Evolutionary conservation across 2,888 invertebrate species (phyloP), one percentile per base, ranked within the genome.

Genomic region (Melinopterus prodromus): DNA sequence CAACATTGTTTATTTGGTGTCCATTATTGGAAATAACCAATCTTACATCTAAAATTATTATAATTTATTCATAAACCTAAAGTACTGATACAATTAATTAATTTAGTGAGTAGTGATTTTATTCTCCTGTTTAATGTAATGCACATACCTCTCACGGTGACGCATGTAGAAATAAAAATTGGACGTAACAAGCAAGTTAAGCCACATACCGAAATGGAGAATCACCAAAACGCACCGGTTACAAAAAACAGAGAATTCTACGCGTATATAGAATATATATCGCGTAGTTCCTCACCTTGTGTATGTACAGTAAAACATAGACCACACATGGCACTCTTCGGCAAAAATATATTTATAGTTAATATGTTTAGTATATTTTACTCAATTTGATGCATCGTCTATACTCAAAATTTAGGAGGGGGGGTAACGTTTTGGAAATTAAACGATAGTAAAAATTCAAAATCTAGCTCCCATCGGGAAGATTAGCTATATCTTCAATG

Each of bases 1-100:
- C 77, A 80, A 80, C 77, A 79, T 77, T 77, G 77, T 80, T 79
- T 80, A 80, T 80, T 80, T 80, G 80, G 79, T 78, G 80, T 80
- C 77, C 77, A 71, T 78, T 76, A 80, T 78, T 36, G 70, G 77
- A 77, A 77, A 77, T 80, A 76, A 80, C 70, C 77, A 72, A 79
- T 80, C 80, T 80, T 80, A 80, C 77, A 80, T 79, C 80, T 80
- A 80, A 80, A 80, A 81, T 75, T 53, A 77, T 77, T 78, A 79
- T 81, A 81, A 79, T 80, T 80, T 77, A 76, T 77, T 77, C 77
- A 80, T 79, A 79, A 79, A 77, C 81, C 79, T 79, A 81, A 81
- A 81, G 76, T 81, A 81, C 77, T 78, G 70, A 79, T 79, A 81
- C 77, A 81, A 79, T 80, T 69, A 77, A 77, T 77, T 77, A 74